Percentiles rank a stretch among this genome's conserved stretches.
These are phyloP conservation scores for Catostylus mosaicus DNA, from an alignment of 30 jellyfish, hydroid and myxozoan genomes.

Conservation along the genomic window DNA sequence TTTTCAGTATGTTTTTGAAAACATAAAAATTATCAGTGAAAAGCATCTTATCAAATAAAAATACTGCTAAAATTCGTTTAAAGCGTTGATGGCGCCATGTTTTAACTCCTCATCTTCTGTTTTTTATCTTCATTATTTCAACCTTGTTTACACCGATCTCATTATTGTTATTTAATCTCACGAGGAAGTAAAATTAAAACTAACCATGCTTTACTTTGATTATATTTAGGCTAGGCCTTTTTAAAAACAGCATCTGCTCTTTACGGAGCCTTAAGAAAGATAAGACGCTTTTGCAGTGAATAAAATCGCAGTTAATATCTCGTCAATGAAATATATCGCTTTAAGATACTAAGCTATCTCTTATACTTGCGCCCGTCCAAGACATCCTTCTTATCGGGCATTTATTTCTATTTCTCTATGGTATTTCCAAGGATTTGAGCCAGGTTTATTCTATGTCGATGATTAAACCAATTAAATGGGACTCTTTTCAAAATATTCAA, in stretches of 20 bases:
- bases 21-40: too few species aligned
- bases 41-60: too few species aligned
- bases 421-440: slow-evolving; percentile 24
- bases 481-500: slow-evolving; percentile 29
- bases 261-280: slow-evolving; percentile 9
- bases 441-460: slow-evolving; percentile 48
- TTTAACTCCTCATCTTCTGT: not conserved
- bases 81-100: slow-evolving; percentile 16
- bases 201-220: slow-evolving; percentile 15
- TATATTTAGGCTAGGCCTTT: not conserved
- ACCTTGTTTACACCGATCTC: not conserved
- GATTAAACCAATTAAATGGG: slow-evolving; percentile 58
- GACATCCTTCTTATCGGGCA: slow-evolving; percentile 35
- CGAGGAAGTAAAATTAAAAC: slow-evolving; percentile 2
- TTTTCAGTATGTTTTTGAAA: too few species aligned
- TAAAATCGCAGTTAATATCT: slow-evolving; percentile 5
- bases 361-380: not conserved
- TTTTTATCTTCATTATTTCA: not conserved
- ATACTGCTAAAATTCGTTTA: too few species aligned
- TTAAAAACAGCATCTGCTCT: slow-evolving; percentile 20
- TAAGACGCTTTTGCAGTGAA: slow-evolving; percentile 14
- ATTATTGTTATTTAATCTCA: not conserved
- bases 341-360: slow-evolving; percentile 39
- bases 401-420: not conserved
- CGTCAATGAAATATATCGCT: slow-evolving; percentile 27